phyloP scores from a whole-genome alignment of 2,797 vertebrate species.

The Mallotus villosus region DNA sequence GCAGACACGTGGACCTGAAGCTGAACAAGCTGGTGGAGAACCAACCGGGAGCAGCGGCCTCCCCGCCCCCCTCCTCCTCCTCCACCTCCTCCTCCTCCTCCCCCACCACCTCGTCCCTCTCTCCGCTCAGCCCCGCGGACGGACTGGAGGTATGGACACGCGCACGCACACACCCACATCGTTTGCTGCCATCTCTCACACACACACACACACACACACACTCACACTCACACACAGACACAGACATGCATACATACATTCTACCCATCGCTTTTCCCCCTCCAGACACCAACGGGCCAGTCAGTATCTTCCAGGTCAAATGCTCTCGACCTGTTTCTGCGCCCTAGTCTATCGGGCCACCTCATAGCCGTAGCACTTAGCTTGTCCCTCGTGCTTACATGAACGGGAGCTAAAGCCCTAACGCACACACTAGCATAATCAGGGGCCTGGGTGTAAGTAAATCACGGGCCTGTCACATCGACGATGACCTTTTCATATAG shows the following conservation, averaged over 20 bases:
- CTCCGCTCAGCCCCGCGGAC: conserved; percentile 79
- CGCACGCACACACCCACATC: conserved; percentile 1
- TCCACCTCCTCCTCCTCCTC: conserved; percentile 62
- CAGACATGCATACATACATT: not conserved
- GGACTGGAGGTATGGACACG: conserved; percentile 67
- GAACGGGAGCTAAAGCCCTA: conserved; percentile 45
- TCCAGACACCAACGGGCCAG: conserved; percentile 44
- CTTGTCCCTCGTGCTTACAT: conserved; percentile 48
- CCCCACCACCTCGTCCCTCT: conserved; percentile 64
- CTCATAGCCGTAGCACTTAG: conserved; percentile 36
- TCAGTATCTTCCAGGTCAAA: conserved; percentile 58
- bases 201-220: not conserved
- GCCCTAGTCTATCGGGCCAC: conserved; percentile 44
- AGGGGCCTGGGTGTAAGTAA: conserved; percentile 13
- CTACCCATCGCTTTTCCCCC: no score
- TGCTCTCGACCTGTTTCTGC: conserved; percentile 48
- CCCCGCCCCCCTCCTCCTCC: conserved; percentile 77
- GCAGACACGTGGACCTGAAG: conserved; percentile 88
- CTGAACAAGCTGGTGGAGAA: conserved; percentile 87
- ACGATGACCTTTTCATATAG: conserved; percentile 67
- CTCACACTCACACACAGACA: not conserved
- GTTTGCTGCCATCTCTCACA: not conserved
- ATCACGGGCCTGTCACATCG: conserved; percentile 41
- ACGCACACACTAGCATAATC: conserved; percentile 42
- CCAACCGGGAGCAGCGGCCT: conserved; percentile 83